phyloP scores from a whole-genome alignment of 2,113 vertebrate genomes.

The Accipiter cooperii region DNA sequence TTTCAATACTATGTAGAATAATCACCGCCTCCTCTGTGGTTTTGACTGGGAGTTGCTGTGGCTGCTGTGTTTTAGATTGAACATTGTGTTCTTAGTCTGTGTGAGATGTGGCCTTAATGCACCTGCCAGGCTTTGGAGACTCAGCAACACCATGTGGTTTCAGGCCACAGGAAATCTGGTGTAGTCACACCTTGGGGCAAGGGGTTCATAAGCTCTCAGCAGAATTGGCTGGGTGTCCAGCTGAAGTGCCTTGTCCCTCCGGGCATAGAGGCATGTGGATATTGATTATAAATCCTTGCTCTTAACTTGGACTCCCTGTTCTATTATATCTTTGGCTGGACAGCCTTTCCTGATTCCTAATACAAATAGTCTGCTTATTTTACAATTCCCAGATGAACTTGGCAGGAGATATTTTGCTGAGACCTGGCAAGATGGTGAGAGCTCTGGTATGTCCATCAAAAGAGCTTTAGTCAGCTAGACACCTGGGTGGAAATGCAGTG shows the following conservation, averaged over 20 bases:
- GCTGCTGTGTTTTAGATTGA: background rate
- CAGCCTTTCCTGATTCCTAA: background rate
- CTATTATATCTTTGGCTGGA: background rate
- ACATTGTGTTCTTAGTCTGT: background rate
- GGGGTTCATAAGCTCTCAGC: background rate
- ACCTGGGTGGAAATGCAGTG: background rate
- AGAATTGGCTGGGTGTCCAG: background rate
- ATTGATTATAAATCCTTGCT: background rate
- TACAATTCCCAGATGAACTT: background rate
- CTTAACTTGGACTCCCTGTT: background rate
- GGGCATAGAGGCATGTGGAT: background rate
- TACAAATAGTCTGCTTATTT: background rate
- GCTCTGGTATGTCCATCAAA: background rate
- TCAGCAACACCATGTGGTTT: background rate
- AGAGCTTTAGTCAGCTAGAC: background rate
- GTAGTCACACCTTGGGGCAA: background rate
- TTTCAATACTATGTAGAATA: background rate
- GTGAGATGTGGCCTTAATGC: background rate
- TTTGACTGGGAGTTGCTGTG: background rate
- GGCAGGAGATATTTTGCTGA: background rate
- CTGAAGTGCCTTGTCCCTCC: background rate
- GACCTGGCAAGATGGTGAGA: background rate
- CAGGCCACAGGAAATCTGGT: background rate
- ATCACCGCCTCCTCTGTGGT: background rate
- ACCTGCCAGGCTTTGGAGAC: background rate